These are phyloP conservation scores for Caenorhabditis afra DNA, from an alignment of 2,888 invertebrate genomes.

Conservation along the genomic window DNA sequence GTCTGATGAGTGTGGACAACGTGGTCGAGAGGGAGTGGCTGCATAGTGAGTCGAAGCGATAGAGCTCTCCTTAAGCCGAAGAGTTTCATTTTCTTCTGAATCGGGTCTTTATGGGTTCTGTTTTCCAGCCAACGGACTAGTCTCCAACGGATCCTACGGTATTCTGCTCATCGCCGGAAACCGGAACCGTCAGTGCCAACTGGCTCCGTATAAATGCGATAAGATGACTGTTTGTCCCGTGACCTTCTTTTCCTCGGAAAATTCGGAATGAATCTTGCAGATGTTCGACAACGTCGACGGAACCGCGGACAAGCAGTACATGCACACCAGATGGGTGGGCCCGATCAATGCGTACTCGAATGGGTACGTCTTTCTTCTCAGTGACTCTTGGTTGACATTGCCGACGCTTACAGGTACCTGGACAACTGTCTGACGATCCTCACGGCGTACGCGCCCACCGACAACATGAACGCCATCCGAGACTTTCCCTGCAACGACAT, in stretches of 20 bases:
- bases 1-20: slow-evolving; percentile 24
- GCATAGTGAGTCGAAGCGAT: neutral
- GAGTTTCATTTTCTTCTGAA: too few relatives aligned
- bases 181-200: slow-evolving; percentile 7
- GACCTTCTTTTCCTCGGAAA: neutral
- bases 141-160: neutral
- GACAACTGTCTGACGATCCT: neutral
- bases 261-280: neutral
- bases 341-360: neutral
- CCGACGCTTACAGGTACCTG: neutral
- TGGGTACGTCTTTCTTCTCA: neutral
- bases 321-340: neutral
- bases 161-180: slow-evolving; percentile 3
- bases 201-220: neutral
- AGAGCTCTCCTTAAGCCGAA: too few relatives aligned
- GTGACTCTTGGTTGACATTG: too few relatives aligned
- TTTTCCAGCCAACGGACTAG: neutral
- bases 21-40: slow-evolving; percentile 13
- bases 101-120: too few relatives aligned
- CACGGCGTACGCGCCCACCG: neutral
- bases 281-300: neutral
- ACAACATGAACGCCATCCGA: neutral
- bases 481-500: neutral
- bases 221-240: neutral
- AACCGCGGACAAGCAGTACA: neutral